Evolutionary conservation across 2,888 invertebrate genomes (phyloP).

Genomic region (Frankliniella intonsa): DNA sequence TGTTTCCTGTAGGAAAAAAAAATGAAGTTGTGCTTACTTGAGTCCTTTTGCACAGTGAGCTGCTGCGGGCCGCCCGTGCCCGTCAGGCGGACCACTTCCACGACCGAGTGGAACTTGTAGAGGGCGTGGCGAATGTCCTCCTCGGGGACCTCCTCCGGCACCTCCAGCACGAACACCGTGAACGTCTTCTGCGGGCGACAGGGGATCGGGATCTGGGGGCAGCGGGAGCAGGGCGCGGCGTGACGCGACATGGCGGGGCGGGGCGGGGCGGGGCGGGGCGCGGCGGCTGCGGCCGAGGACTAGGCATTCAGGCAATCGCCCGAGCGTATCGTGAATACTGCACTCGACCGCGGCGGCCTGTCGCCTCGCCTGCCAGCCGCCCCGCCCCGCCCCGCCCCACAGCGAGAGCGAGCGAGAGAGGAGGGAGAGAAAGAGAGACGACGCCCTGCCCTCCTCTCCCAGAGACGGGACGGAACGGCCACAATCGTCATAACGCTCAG

Average conservation of each 20-base stretch:
- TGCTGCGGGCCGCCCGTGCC: slow-evolving; percentile 27
- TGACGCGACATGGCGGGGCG: neutral
- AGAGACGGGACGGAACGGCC: too few species aligned
- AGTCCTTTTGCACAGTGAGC: neutral
- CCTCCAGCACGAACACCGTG: slow-evolving; percentile 74
- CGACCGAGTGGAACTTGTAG: slow-evolving; percentile 58
- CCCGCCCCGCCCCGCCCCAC: slow-evolving; percentile 20
- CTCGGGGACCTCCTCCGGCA: slow-evolving; percentile 78
- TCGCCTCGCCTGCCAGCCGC: neutral
- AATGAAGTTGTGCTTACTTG: too few species aligned
- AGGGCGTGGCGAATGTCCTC: slow-evolving; percentile 78
- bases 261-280: slow-evolving; percentile 25
- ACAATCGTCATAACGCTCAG: too few species aligned
- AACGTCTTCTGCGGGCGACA: slow-evolving; percentile 85
- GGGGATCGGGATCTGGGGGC: slow-evolving; percentile 66
- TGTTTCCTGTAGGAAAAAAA: neutral
- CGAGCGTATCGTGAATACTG: slow-evolving; percentile 19
- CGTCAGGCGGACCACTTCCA: slow-evolving; percentile 69
- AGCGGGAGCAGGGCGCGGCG: neutral
- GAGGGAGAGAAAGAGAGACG: neutral
- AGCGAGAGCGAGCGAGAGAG: slow-evolving; percentile 14
- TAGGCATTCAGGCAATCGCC: slow-evolving; percentile 30
- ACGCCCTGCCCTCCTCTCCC: neutral
- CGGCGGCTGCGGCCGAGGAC: neutral
- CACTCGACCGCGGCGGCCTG: neutral